Percentiles rank a stretch among this genome's conserved stretches.
These are phyloP conservation scores for Puma concolor DNA, from an alignment of 2,113 vertebrate species.

Conservation along the genomic window DNA sequence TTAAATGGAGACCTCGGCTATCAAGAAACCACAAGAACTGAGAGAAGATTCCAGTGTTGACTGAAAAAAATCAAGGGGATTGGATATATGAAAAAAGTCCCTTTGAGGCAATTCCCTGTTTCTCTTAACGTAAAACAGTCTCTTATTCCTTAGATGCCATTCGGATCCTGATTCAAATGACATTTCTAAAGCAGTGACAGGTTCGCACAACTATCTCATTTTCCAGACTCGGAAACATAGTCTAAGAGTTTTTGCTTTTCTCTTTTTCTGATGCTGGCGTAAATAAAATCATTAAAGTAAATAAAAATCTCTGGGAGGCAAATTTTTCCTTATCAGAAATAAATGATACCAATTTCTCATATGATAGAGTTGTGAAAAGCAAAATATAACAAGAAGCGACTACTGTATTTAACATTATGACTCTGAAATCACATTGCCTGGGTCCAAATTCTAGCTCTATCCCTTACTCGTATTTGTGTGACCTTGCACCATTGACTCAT, in stretches of 20 bases:
- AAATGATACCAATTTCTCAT: not conserved
- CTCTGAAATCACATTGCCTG: not conserved
- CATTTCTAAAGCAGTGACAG: not conserved
- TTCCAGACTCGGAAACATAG: not conserved
- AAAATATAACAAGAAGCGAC: not conserved
- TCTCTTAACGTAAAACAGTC: not conserved
- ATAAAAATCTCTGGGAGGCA: not conserved
- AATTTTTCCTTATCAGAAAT: not conserved
- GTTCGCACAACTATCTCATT: not conserved
- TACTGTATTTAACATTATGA: not conserved
- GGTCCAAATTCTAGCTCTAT: not conserved
- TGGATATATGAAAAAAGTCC: not conserved
- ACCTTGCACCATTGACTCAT: not conserved
- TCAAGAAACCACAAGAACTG: not conserved
- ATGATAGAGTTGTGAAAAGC: not conserved
- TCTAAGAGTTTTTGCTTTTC: not conserved
- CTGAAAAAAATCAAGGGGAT: not conserved
- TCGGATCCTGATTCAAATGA: not conserved
- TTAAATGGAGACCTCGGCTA: not conserved
- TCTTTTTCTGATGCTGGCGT: not conserved
- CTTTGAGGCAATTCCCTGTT: not conserved
- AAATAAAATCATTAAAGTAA: not conserved
- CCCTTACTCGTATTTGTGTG: not conserved
- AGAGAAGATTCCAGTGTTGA: not conserved
- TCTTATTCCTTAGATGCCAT: not conserved